Evolutionary conservation across 1,140 invertebrate genomes (phyloP).

Genomic region (Paraescarpia echinospica): DNA sequence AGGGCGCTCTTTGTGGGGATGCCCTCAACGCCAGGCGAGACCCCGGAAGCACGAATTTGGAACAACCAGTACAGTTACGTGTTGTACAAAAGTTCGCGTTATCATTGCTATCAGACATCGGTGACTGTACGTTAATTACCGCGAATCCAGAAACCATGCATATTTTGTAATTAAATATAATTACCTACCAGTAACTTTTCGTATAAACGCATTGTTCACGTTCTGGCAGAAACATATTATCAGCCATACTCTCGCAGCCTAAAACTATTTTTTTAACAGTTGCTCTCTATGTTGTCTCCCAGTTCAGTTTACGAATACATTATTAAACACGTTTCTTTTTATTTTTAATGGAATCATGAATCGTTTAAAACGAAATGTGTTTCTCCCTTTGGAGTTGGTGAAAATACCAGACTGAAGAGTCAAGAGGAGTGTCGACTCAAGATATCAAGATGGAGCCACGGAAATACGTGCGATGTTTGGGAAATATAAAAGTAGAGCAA

Average conservation of each 20-base stretch:
- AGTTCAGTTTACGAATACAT: not conserved
- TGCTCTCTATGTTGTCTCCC: not conserved
- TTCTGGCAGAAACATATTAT: conserved; percentile 18
- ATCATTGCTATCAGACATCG: not conserved
- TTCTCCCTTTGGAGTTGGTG: not conserved
- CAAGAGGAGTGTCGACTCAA: too few relatives aligned
- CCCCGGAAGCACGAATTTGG: too few relatives aligned
- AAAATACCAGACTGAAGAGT: not conserved
- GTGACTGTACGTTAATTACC: not conserved
- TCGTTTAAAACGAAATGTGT: not conserved
- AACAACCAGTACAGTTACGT: not conserved
- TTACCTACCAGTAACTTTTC: conserved; percentile 62
- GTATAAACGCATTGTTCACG: conserved; percentile 60
- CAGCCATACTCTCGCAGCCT: not conserved
- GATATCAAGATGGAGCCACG: not conserved
- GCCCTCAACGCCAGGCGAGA: too few relatives aligned
- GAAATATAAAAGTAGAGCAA: conserved; percentile 53
- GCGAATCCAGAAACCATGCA: not conserved
- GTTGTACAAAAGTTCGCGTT: not conserved
- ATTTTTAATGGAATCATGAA: not conserved
- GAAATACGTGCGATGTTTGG: conserved; percentile 32
- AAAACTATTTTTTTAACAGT: not conserved
- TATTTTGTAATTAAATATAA: not conserved
- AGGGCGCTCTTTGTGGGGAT: too few relatives aligned
- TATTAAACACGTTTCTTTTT: not conserved